Evolutionary conservation across 2,113 vertebrate species (phyloP).

Genomic region (Sorex araneus): DNA sequence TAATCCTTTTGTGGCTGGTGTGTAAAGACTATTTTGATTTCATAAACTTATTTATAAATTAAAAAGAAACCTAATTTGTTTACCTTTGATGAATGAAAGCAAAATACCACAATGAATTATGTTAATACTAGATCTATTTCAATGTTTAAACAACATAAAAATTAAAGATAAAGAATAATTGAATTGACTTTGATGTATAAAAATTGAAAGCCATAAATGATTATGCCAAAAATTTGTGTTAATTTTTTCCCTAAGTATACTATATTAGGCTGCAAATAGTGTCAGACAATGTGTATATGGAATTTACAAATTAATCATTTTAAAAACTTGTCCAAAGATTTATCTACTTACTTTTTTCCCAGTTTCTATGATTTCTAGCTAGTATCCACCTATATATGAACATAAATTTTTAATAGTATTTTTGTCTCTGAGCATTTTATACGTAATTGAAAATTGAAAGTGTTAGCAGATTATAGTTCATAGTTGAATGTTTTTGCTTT

Average conservation of each 20-base stretch:
- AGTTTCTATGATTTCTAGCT: conserved; percentile 40
- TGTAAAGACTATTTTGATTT: conserved; percentile 47
- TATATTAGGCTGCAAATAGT: conserved; percentile 42
- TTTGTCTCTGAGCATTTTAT: conserved; percentile 40
- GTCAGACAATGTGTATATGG: conserved; percentile 54
- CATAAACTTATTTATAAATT: conserved; percentile 51
- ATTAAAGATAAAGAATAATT: conserved; percentile 52
- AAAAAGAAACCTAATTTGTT: conserved; percentile 42
- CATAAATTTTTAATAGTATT: conserved; percentile 16
- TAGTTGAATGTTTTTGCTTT: conserved; percentile 46
- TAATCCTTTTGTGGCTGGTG: conserved; percentile 70
- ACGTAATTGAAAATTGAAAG: not conserved
- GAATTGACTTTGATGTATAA: conserved; percentile 71
- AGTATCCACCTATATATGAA: not conserved
- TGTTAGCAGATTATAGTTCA: conserved; percentile 73
- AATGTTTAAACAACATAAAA: conserved; percentile 58
- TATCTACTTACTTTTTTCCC: not conserved
- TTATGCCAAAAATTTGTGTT: conserved; percentile 51
- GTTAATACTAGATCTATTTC: conserved; percentile 53
- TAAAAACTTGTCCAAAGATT: conserved; percentile 27
- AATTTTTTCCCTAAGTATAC: not conserved
- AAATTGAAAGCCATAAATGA: conserved; percentile 75
- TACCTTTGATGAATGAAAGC: conserved; percentile 42
- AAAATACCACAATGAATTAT: conserved; percentile 72
- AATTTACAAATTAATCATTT: conserved; percentile 33